Evolutionary conservation across 2,888 invertebrate genomes (phyloP).

Genomic region (Galerucella pusilla): DNA sequence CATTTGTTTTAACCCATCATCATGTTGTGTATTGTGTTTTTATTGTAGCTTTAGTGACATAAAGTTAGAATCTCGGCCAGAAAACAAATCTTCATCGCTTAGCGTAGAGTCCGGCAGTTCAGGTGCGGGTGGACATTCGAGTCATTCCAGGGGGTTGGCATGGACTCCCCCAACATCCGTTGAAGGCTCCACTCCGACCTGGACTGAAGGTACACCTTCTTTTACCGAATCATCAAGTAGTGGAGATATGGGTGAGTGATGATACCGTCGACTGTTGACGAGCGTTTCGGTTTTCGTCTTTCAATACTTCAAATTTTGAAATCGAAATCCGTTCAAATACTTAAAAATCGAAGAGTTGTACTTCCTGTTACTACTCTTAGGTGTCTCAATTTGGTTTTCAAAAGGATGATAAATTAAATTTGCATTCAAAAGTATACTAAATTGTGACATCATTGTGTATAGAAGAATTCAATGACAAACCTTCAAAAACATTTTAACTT

Average conservation of each 20-base stretch:
- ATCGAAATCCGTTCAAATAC: neutral
- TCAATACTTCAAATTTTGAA: slow-evolving; percentile 7
- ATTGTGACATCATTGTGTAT: no score
- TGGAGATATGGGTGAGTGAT: slow-evolving; percentile 82
- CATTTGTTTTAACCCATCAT: neutral
- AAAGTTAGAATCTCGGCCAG: slow-evolving; percentile 73
- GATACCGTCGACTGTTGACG: slow-evolving; percentile 21
- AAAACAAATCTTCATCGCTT: slow-evolving; percentile 71
- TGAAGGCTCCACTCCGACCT: slow-evolving; percentile 95
- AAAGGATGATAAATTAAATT: neutral
- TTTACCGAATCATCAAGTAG: slow-evolving; percentile 97
- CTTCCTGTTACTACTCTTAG: slow-evolving; percentile 6
- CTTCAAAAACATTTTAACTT: no score
- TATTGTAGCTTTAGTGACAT: slow-evolving; percentile 76
- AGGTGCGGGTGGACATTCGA: slow-evolving; percentile 66
- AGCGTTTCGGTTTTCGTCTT: slow-evolving; percentile 10
- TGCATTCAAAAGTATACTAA: no score
- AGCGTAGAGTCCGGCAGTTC: slow-evolving; percentile 73
- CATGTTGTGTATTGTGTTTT: slow-evolving; percentile 18
- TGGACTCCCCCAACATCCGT: slow-evolving; percentile 90
- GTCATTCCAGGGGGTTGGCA: slow-evolving; percentile 68
- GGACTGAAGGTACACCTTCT: slow-evolving; percentile 98
- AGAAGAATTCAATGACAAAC: no score
- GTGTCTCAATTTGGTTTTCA: neutral
- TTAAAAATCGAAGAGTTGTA: slow-evolving; percentile 15